These are phyloP conservation scores for Coleophora deauratella DNA, from an alignment of 2,888 invertebrate genomes.

Conservation along the genomic window DNA sequence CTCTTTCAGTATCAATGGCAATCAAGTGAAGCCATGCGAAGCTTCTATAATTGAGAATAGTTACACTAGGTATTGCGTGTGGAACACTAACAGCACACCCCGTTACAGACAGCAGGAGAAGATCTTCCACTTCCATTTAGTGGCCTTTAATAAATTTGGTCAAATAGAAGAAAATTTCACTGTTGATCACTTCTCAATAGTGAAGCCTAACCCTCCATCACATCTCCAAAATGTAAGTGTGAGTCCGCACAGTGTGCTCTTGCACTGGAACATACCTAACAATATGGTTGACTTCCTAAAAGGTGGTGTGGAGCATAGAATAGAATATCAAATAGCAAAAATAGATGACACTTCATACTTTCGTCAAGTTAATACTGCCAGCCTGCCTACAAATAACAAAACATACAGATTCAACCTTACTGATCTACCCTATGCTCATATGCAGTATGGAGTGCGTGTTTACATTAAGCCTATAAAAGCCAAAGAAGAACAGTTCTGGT, in stretches of 20 bases:
- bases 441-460: constrained; percentile 82
- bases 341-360: constrained; percentile 55
- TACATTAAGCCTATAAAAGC: constrained; percentile 75
- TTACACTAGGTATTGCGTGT: constrained; percentile 34
- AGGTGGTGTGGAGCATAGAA: constrained; percentile 51
- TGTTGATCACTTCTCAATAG: constrained; percentile 74
- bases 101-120: constrained; percentile 61
- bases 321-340: constrained; percentile 65
- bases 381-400: constrained; percentile 42
- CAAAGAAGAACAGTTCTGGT: constrained; percentile 78
- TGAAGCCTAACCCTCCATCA: constrained; percentile 48
- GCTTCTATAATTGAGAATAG: constrained; percentile 22
- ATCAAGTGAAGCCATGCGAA: constrained; percentile 26
- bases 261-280: constrained; percentile 50
- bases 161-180: constrained; percentile 57
- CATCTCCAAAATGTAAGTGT: constrained; percentile 36
- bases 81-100: constrained; percentile 42
- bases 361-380: constrained; percentile 49
- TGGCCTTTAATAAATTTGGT: constrained; percentile 77
- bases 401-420: constrained; percentile 61
- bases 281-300: constrained; percentile 46
- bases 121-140: constrained; percentile 73
- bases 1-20: constrained; percentile 37
- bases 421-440: constrained; percentile 77
- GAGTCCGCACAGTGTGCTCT: constrained; percentile 46